Percentiles rank a stretch among this genome's conserved stretches.
phyloP scores from a whole-genome alignment of 1,140 invertebrate species.

The Andricus grossulariae region DNA sequence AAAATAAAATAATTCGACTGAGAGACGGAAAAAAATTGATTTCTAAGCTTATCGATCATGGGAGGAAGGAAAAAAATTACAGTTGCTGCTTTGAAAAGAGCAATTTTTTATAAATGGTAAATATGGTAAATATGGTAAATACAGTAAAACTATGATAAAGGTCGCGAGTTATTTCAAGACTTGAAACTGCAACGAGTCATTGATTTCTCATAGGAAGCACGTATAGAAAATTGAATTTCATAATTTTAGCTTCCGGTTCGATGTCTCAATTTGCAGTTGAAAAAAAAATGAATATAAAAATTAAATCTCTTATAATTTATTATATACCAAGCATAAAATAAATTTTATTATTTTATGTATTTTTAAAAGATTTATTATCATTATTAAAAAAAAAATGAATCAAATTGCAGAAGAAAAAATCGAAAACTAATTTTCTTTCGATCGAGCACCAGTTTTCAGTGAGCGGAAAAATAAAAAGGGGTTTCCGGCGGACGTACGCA shows the following conservation, averaged over 20 bases:
- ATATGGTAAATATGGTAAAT: too few relatives aligned
- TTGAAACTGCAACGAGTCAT: slow-evolving; percentile 7
- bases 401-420: too few relatives aligned
- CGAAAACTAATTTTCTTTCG: not conserved
- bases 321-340: too few relatives aligned
- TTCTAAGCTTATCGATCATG: too few relatives aligned
- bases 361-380: too few relatives aligned
- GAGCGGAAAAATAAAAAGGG: slow-evolving; percentile 1
- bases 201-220: slow-evolving; percentile 23
- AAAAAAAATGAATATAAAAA: not conserved
- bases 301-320: too few relatives aligned
- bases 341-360: too few relatives aligned
- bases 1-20: not conserved
- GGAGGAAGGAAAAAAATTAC: too few relatives aligned
- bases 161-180: slow-evolving; percentile 22
- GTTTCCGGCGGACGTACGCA: not conserved
- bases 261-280: not conserved
- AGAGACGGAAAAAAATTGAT: not conserved
- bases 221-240: slow-evolving; percentile 24
- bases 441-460: not conserved
- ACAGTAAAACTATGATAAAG: slow-evolving; percentile 9
- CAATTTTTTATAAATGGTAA: not conserved
- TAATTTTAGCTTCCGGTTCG: not conserved
- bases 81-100: not conserved
- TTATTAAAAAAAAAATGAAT: too few relatives aligned